Conservation (phyloP, 92 coral and sea anemone genomes). For the Metridium senile region DNA sequence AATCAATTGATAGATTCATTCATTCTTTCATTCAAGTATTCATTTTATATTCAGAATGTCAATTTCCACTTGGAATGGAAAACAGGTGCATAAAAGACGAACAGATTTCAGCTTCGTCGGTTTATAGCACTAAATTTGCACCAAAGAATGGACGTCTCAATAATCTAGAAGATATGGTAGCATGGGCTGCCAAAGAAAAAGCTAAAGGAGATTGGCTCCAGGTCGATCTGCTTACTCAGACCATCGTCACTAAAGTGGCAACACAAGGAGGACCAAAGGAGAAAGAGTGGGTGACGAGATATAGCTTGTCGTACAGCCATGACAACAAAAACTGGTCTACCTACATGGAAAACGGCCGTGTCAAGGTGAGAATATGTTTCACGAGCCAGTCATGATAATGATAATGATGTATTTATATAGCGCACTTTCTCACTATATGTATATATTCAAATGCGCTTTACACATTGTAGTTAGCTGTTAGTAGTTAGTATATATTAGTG, state of each 20-base stretch:
- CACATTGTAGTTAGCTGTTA: no score
- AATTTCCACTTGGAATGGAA: slow-evolving; percentile 6
- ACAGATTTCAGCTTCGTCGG: slow-evolving; percentile 8
- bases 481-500: no score
- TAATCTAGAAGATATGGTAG: not conserved
- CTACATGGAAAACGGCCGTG: not conserved
- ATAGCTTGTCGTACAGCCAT: slow-evolving; percentile 5
- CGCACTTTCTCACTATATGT: no score
- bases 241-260: no score
- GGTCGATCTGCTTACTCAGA: slow-evolving; percentile 7
- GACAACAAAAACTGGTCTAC: not conserved
- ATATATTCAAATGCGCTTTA: no score
- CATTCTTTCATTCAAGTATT: not conserved
- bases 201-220: not conserved
- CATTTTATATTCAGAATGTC: not conserved
- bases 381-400: no score
- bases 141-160: not conserved
- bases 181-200: not conserved
- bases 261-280: not conserved
- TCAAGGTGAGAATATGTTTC: not conserved
- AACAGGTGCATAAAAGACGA: not conserved
- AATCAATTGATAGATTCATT: not conserved
- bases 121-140: not conserved
- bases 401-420: no score
- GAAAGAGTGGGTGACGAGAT: not conserved